Percentiles rank a stretch among this genome's conserved stretches.
phyloP scores from a whole-genome alignment of 2,113 vertebrate species.

The Notarius lentiginosus region DNA sequence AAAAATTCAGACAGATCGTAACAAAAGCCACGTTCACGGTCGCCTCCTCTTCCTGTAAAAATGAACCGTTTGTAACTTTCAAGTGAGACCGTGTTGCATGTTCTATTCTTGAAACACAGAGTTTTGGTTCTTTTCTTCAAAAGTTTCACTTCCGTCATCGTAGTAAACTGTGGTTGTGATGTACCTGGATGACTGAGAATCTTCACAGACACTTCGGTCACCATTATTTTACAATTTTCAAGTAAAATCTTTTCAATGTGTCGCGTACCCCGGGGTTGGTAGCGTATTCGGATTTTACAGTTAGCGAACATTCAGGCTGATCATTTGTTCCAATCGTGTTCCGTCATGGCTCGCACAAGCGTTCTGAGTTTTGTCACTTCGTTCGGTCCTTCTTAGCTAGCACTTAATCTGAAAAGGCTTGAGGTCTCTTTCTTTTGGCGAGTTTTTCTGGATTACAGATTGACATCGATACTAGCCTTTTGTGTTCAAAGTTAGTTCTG shows the following conservation, averaged over 20 bases:
- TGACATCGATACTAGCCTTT: too few species aligned
- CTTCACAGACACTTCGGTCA: neutral
- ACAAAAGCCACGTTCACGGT: neutral
- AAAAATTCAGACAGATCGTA: too few species aligned
- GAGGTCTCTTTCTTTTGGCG: neutral
- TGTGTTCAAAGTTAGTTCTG: neutral
- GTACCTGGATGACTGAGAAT: too few species aligned
- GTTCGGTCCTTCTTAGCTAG: neutral
- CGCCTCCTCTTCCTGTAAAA: neutral
- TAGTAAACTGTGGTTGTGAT: too few species aligned
- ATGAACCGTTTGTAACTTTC: neutral
- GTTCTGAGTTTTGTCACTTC: too few species aligned
- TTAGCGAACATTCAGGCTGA: neutral
- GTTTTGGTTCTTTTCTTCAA: neutral
- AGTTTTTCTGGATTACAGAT: neutral
- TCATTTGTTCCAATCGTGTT: neutral
- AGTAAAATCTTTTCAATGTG: too few species aligned
- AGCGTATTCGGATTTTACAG: neutral
- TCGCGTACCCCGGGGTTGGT: neutral
- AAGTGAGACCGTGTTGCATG: neutral
- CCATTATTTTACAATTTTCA: neutral
- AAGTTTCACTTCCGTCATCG: neutral
- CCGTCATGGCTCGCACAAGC: neutral
- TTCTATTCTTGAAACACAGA: neutral
- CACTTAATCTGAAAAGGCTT: neutral